Evolutionary conservation across 2,113 vertebrate species (phyloP).

Genomic region (Gambusia holbrooki): DNA sequence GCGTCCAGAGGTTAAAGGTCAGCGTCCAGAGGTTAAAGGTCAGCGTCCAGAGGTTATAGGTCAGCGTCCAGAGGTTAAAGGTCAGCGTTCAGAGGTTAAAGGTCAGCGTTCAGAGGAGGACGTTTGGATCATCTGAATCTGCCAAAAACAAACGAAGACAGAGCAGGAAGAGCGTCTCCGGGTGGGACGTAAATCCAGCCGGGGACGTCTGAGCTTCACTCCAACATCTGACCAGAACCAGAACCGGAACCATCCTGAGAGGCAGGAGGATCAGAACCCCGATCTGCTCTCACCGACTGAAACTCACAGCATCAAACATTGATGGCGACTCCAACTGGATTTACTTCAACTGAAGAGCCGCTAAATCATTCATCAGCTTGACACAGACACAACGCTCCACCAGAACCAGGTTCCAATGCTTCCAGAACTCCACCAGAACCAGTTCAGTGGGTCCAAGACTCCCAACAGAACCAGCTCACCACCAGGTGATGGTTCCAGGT

Average conservation of each 20-base stretch:
- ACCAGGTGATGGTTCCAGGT: background rate
- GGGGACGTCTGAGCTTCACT: background rate
- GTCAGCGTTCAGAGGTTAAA: background rate
- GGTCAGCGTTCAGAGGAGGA: background rate
- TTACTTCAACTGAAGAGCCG: background rate
- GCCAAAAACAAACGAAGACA: too few species aligned
- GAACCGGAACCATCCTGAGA: background rate
- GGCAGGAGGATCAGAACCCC: background rate
- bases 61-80: background rate
- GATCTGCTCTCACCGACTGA: background rate
- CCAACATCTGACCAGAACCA: background rate
- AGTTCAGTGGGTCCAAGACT: too few species aligned
- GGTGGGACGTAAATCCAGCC: background rate
- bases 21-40: too few species aligned
- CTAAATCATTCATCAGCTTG: background rate
- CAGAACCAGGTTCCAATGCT: too few species aligned
- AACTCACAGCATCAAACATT: conserved; percentile 17
- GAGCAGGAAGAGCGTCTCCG: background rate
- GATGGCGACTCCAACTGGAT: background rate
- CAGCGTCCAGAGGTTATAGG: background rate
- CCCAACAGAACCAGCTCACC: background rate
- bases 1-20: too few species aligned
- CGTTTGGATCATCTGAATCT: background rate
- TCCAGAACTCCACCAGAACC: too few species aligned
- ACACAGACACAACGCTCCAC: too few species aligned